A percentile compares a stretch with the other conserved stretches of the same genome.
Conservation (phyloP, 2,113 vertebrate genomes). For the Etia nguti region DNA sequence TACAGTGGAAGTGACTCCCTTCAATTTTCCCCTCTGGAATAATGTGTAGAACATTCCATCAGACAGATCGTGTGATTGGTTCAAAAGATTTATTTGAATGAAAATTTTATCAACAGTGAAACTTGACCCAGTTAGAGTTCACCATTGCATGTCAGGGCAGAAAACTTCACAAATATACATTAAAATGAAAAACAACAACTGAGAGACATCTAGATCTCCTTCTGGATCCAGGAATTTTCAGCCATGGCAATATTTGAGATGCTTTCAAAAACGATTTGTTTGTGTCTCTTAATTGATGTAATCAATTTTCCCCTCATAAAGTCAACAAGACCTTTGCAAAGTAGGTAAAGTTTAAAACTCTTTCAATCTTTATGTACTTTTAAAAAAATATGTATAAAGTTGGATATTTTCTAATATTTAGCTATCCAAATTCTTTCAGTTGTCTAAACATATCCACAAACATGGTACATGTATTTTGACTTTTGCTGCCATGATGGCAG, state of each 20-base stretch:
- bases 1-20: not conserved
- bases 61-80: not conserved
- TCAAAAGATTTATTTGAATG: not conserved
- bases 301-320: not conserved
- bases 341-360: not conserved
- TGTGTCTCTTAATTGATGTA: not conserved
- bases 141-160: not conserved
- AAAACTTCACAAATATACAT: not conserved
- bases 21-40: not conserved
- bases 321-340: not conserved
- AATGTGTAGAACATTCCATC: not conserved
- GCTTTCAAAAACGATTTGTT: not conserved
- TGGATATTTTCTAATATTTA: not conserved
- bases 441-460: not conserved
- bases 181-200: not conserved
- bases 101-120: not conserved
- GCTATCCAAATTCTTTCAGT: not conserved
- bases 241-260: not conserved
- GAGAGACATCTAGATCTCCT: not conserved
- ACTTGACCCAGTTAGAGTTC: not conserved
- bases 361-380: not conserved
- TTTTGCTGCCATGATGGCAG: too few species aligned
- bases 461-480: too few species aligned
- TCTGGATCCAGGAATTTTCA: not conserved
- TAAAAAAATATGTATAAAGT: not conserved